Conservation (phyloP, 2,888 invertebrate genomes). For the Hemithea aestivaria region DNA sequence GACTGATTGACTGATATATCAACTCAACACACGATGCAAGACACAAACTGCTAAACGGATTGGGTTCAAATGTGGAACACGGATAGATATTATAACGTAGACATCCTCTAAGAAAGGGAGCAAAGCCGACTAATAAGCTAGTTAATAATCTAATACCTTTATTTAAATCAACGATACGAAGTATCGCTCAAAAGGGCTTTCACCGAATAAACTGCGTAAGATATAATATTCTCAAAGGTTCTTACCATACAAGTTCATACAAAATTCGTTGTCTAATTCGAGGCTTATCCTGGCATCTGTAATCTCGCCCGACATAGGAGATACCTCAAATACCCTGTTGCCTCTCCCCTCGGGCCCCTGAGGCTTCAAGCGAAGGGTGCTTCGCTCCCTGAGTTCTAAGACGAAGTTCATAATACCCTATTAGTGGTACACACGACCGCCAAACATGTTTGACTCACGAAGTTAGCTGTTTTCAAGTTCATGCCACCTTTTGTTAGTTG, state of each 20-base stretch:
- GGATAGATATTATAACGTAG: too few relatives aligned
- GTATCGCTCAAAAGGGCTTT: too few relatives aligned
- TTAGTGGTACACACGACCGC: slow-evolving; percentile 61
- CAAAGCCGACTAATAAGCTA: too few relatives aligned
- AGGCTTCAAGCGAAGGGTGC: slow-evolving; percentile 44
- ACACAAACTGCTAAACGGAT: too few relatives aligned
- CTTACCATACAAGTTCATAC: slow-evolving; percentile 72
- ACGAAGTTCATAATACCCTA: slow-evolving; percentile 75
- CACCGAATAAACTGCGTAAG: too few relatives aligned
- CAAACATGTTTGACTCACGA: slow-evolving; percentile 51
- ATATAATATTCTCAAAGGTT: slow-evolving; percentile 71
- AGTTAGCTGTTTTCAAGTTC: slow-evolving; percentile 13
- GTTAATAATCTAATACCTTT: too few relatives aligned
- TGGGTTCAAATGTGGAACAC: too few relatives aligned
- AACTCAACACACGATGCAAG: too few relatives aligned
- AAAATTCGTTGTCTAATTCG: slow-evolving; percentile 76
- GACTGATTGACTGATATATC: too few relatives aligned
- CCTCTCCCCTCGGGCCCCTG: slow-evolving; percentile 27
- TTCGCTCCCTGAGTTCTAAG: slow-evolving; percentile 55
- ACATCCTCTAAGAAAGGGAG: too few relatives aligned
- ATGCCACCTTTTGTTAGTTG: too few relatives aligned
- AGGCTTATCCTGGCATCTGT: slow-evolving; percentile 76
- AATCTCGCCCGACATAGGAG: slow-evolving; percentile 62
- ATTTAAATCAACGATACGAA: too few relatives aligned
- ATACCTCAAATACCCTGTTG: slow-evolving; percentile 57